Evolutionary conservation across 2,113 vertebrate species (phyloP).

Genomic region (Aythya baeri): DNA sequence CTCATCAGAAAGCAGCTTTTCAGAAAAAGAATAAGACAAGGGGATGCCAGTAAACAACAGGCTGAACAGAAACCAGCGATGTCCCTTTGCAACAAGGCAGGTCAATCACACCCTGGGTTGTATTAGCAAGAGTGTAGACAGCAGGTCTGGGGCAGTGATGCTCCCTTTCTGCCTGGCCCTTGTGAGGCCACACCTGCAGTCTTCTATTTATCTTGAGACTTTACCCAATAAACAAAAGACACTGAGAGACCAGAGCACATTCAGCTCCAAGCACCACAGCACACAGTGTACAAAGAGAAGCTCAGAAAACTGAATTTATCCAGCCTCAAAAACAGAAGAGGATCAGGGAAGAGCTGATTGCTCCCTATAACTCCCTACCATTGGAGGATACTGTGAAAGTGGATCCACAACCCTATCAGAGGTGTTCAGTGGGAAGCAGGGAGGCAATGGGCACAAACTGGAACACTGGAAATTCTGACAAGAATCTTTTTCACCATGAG

Average conservation of each 20-base stretch:
- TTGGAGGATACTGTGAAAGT: background rate
- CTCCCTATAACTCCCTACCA: background rate
- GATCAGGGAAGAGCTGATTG: background rate
- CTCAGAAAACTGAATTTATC: background rate
- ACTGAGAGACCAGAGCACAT: background rate
- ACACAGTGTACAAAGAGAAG: background rate
- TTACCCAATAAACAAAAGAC: background rate
- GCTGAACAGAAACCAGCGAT: background rate
- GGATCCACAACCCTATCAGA: background rate
- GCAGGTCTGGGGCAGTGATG: background rate
- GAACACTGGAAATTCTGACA: background rate
- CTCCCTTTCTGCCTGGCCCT: background rate
- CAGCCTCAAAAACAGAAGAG: background rate
- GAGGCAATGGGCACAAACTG: fast-evolving
- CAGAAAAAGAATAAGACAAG: background rate
- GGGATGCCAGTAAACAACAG: fast-evolving
- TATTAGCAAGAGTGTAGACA: background rate
- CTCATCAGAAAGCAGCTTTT: no score
- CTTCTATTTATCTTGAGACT: background rate
- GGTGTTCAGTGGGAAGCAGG: background rate
- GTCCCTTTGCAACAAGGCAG: background rate
- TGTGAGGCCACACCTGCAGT: background rate
- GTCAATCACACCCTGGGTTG: background rate
- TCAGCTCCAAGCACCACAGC: background rate
- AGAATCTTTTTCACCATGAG: background rate